Evolutionary conservation across 1,140 invertebrate species (phyloP).

Genomic region (Lepidurus couesii): DNA sequence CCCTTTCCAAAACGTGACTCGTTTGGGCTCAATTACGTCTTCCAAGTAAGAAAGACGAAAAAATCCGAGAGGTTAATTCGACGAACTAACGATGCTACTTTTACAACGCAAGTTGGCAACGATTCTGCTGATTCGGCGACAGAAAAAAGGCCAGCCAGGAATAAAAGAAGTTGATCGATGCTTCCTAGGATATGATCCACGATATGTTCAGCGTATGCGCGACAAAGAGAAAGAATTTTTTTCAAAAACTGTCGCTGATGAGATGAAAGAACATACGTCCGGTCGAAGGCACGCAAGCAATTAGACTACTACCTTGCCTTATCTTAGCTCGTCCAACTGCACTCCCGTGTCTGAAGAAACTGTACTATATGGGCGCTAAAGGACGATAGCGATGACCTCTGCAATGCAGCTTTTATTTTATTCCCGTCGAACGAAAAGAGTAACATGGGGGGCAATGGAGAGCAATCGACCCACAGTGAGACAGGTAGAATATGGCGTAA

Average conservation of each 20-base stretch:
- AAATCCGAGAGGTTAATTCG: not conserved
- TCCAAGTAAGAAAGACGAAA: not conserved
- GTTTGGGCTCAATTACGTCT: no score
- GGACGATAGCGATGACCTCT: not conserved
- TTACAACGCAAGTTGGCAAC: not conserved
- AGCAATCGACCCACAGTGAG: not conserved
- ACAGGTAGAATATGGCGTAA: not conserved
- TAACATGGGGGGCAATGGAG: not conserved
- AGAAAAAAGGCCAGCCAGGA: not conserved
- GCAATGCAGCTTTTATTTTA: constrained; percentile 19
- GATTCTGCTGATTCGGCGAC: not conserved
- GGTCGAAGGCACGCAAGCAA: not conserved
- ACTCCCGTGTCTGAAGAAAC: not conserved
- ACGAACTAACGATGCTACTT: no score
- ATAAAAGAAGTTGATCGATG: not conserved
- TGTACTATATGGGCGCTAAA: not conserved
- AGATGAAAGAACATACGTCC: no score
- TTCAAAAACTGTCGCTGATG: not conserved
- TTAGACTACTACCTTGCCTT: not conserved
- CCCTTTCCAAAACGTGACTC: no score
- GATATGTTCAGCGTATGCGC: not conserved
- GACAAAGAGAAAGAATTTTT: not conserved
- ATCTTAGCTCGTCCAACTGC: not conserved
- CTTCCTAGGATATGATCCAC: not conserved
- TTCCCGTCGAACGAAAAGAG: not conserved